Conservation (phyloP, 2,888 invertebrate species). For the Slavum lentiscoides region DNA sequence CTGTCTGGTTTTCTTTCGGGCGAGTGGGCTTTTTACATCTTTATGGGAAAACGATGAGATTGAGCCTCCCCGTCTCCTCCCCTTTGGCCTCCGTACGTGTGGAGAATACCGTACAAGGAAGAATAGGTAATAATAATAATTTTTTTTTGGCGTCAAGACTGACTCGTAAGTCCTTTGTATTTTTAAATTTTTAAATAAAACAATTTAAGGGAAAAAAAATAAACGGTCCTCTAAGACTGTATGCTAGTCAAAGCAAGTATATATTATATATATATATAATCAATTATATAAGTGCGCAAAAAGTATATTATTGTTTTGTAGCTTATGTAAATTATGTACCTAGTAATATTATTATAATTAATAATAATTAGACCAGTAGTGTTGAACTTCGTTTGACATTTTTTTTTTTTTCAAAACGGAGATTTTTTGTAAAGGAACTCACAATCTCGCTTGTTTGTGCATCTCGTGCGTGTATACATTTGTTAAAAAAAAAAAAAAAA, state of each 20-base stretch:
- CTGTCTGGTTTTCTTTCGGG: constrained; percentile 10
- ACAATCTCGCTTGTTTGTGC: constrained; percentile 41
- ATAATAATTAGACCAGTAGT: constrained; percentile 14
- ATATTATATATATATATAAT: neutral
- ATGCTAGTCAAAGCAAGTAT: constrained; percentile 46
- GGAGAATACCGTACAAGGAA: neutral
- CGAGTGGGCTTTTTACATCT: neutral
- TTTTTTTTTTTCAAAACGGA: constrained; percentile 18
- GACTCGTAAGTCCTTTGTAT: constrained; percentile 40
- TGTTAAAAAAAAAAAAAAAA: neutral
- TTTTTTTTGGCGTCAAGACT: constrained; percentile 35
- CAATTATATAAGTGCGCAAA: constrained; percentile 37
- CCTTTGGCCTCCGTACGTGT: too few species aligned
- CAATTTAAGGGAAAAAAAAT: constrained; percentile 5
- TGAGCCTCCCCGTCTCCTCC: too few species aligned
- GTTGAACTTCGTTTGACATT: constrained; percentile 19
- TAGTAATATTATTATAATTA: neutral
- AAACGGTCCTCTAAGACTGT: constrained; percentile 37
- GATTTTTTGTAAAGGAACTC: constrained; percentile 47
- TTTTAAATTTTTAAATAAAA: constrained; percentile 17
- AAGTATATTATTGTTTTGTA: constrained; percentile 48
- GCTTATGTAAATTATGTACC: constrained; percentile 24
- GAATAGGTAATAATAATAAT: neutral
- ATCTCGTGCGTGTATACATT: constrained; percentile 27
- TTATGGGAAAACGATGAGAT: neutral